phyloP scores from a whole-genome alignment of 2,888 invertebrate species.

The Osedax frankpressi region DNA sequence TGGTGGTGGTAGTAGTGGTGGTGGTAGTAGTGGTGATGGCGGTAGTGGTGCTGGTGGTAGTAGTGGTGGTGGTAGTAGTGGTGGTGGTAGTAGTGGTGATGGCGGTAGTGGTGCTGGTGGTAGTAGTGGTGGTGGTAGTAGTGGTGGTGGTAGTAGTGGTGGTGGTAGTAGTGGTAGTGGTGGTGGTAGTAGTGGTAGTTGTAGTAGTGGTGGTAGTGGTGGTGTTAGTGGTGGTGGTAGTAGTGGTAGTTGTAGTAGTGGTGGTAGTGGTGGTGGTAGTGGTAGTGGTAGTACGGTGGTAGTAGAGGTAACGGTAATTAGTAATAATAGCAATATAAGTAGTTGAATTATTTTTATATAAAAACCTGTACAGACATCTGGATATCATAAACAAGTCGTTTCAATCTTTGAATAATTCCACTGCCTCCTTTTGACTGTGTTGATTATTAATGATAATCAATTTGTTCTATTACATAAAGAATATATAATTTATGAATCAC shows the following conservation, averaged over 20 bases:
- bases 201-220: neutral
- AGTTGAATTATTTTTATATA: slow-evolving; percentile 16
- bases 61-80: neutral
- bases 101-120: neutral
- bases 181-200: neutral
- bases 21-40: neutral
- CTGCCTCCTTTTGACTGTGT: slow-evolving; percentile 54
- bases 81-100: neutral
- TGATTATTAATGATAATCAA: too few relatives aligned
- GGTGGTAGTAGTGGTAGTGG: neutral
- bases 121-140: neutral
- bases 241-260: neutral
- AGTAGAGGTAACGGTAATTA: neutral
- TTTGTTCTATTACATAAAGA: too few relatives aligned
- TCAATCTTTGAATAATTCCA: slow-evolving; percentile 61
- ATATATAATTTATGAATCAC: too few relatives aligned
- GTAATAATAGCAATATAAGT: neutral
- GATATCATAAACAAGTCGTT: slow-evolving; percentile 71
- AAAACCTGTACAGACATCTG: slow-evolving; percentile 57
- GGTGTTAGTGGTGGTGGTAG: neutral
- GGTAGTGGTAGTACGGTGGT: neutral
- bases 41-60: neutral
- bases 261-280: neutral
- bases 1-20: neutral
- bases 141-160: neutral